A percentile compares a stretch with the other conserved stretches of the same genome.
Evolutionary conservation across 2,797 vertebrate species (phyloP).

Genomic region (Zenarchopterus dispar): DNA sequence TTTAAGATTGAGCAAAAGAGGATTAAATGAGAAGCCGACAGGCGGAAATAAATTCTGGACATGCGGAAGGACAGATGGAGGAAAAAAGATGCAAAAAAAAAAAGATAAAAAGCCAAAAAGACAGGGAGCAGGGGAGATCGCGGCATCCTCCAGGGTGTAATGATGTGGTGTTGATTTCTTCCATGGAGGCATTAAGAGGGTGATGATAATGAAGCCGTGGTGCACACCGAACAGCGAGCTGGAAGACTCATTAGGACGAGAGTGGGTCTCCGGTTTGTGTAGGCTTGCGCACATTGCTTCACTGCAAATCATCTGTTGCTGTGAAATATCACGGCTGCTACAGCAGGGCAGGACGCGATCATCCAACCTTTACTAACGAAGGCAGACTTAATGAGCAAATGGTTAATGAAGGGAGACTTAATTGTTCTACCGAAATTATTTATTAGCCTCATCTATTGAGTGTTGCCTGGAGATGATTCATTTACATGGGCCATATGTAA

Average conservation of each 20-base stretch:
- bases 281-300: conserved; percentile 15
- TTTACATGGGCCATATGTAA: conserved; percentile 32
- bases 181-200: conserved; percentile 61
- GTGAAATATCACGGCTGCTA: conserved; percentile 19
- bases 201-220: conserved; percentile 68
- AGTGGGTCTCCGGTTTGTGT: conserved; percentile 46
- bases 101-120: conserved; percentile 17
- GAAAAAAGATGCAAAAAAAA: conserved; percentile 11
- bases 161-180: conserved; percentile 72
- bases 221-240: conserved; percentile 50
- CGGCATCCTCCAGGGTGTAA: conserved; percentile 52
- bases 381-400: conserved; percentile 70
- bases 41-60: conserved; percentile 14
- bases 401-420: conserved; percentile 68
- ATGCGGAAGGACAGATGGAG: not conserved
- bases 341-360: conserved; percentile 41
- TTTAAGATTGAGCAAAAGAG: conserved; percentile 2
- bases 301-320: conserved; percentile 24
- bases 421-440: conserved; percentile 70
- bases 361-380: conserved; percentile 66
- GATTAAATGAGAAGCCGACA: conserved; percentile 1
- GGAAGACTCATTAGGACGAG: conserved; percentile 64
- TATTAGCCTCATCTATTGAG: conserved; percentile 62
- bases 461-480: conserved; percentile 63
- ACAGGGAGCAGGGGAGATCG: conserved; percentile 2